Base-by-base conservation (phyloP, 2,797 vertebrate species). In the Steatocranus sp. region DNA sequence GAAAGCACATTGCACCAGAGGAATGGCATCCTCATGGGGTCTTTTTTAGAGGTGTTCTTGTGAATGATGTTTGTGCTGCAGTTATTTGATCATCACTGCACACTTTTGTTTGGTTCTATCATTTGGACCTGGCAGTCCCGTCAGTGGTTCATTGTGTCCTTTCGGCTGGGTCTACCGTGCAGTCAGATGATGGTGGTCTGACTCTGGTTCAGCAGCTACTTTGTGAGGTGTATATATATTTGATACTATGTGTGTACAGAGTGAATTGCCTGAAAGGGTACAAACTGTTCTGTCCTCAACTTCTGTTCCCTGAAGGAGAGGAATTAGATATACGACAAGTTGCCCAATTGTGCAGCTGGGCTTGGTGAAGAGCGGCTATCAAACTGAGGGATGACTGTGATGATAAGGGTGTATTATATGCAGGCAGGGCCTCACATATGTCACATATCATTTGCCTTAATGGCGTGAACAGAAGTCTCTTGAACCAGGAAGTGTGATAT, bases 381-480 rank as follows among this genome's bases (percentile, higher is more conserved):
- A 46, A 81, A 50, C 20, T 63, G 32, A 76, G 5, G 54, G 54
- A 76, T 36, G 56, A 20, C 56, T 36, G 56, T 36, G 32, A 61
- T 61, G 56, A 61, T 61, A 61, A 36, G 11, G 56, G 4, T 61
- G 56, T 36, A 61, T 36, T 61, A 61, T 61, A 12, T 61, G 1
- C 56, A 61, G 56, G 32, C 32, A 36, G 32, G 56, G 56, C 18
- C 32, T 61, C 56, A n/a, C 56, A 61, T 61, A 61, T 20, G 56
- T 61, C 56, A 61, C 56, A 61, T 36, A 20, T 36, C 32, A 36
- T 61, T 34, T 61, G 32, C 32, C n/a, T 61, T 36, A 12, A 36
- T 36, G 32, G 56, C 6, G 6, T 61, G 56, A 61, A 61, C 6
- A 61, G 32, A 36, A 61, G 56, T 61, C 30, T 0, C 32, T 61